Percentiles rank a stretch among this genome's conserved stretches.
These are phyloP conservation scores for Pelecanoides urinatrix DNA, from an alignment of 2,113 vertebrate species.

Conservation along the genomic window DNA sequence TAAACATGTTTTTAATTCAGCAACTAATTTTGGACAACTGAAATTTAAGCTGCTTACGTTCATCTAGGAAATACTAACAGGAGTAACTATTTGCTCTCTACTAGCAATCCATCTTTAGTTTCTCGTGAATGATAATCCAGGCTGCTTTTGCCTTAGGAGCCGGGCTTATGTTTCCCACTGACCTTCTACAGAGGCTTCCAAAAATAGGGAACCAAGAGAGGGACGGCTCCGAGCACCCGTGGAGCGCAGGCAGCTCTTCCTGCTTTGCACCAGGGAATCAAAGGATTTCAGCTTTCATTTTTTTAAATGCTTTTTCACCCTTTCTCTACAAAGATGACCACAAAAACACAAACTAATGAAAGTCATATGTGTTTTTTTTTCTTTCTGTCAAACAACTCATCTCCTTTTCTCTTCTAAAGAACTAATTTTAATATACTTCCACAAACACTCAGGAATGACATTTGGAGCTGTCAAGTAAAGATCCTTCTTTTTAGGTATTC, in stretches of 20 bases:
- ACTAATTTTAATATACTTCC: background rate
- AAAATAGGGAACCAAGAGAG: slow-evolving; percentile 26
- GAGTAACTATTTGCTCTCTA: slow-evolving; percentile 35
- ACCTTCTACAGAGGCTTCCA: slow-evolving; percentile 53
- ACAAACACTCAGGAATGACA: background rate
- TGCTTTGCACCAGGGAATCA: background rate
- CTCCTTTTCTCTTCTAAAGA: background rate
- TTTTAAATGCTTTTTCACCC: background rate
- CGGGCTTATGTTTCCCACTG: slow-evolving; percentile 27
- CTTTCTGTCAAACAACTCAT: background rate
- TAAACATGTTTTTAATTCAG: background rate
- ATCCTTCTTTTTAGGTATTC: background rate
- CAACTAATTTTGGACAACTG: slow-evolving; percentile 43
- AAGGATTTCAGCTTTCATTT: background rate
- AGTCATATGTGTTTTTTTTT: background rate
- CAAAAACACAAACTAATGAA: background rate
- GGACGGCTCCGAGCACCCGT: fast-evolving
- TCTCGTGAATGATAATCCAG: slow-evolving; percentile 52
- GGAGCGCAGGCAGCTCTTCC: background rate
- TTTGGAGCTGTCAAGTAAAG: background rate
- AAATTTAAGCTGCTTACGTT: slow-evolving; percentile 25
- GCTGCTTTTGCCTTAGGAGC: slow-evolving; percentile 40
- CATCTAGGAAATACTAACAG: slow-evolving; percentile 51
- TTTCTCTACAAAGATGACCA: background rate
- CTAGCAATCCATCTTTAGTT: background rate